Evolutionary conservation across 2,113 vertebrate species (phyloP).

Genomic region (Cryptomyrus ogoouensis): DNA sequence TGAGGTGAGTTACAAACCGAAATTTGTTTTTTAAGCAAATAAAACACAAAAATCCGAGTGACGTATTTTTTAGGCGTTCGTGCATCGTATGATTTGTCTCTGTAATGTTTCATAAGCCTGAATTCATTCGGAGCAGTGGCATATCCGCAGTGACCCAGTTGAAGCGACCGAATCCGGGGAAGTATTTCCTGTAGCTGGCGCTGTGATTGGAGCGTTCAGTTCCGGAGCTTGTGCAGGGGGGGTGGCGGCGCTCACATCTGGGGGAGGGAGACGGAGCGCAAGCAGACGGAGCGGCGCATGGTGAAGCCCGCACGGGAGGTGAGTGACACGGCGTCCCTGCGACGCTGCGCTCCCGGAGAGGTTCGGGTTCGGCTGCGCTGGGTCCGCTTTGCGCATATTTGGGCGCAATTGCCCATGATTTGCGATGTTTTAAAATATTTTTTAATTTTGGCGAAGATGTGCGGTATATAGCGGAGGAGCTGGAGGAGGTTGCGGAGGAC

Average conservation of each 20-base stretch:
- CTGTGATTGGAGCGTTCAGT: constrained; percentile 20
- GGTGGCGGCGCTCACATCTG: neutral
- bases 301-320: constrained; percentile 5
- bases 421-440: neutral
- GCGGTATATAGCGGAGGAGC: neutral
- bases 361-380: neutral
- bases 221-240: constrained; percentile 4
- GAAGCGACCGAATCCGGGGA: neutral
- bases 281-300: neutral
- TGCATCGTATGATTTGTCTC: neutral
- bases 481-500: neutral
- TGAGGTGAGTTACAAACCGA: neutral
- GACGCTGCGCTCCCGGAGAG: neutral
- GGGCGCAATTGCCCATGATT: neutral
- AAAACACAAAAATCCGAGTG: neutral
- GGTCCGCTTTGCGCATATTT: neutral
- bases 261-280: neutral
- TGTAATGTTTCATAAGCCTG: neutral
- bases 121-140: neutral
- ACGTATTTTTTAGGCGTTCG: neutral
- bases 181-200: constrained; percentile 18
- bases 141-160: constrained; percentile 2
- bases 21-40: neutral
- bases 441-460: neutral
- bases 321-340: neutral